Percentiles rank a stretch among this genome's conserved stretches.
Conservation (phyloP, 2,113 vertebrate genomes). For the Scatophagus argus region DNA sequence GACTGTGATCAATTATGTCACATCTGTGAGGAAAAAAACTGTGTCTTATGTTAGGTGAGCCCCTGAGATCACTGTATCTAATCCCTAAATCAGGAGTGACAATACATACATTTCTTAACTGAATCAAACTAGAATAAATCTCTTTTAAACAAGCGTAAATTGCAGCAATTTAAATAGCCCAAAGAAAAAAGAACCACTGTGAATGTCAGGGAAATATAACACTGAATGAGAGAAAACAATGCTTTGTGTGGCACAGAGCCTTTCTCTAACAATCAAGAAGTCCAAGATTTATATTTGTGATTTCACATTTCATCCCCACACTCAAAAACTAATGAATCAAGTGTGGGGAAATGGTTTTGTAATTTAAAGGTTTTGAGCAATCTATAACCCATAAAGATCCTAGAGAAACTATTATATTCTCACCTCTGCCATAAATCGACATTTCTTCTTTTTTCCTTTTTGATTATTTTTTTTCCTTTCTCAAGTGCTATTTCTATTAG, state of each 20-base stretch:
- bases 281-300: conserved; percentile 14
- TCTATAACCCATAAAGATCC: conserved; percentile 27
- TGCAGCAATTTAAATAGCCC: background rate
- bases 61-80: conserved; percentile 15
- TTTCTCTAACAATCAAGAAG: conserved; percentile 1
- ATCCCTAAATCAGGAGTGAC: conserved; percentile 14
- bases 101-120: conserved; percentile 4
- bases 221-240: conserved; percentile 16
- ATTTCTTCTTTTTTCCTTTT: conserved; percentile 13
- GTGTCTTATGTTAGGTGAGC: conserved; percentile 13
- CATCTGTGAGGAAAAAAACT: conserved; percentile 39
- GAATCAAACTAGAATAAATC: conserved; percentile 17
- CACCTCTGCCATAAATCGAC: conserved; percentile 11
- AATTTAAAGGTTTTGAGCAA: conserved; percentile 33
- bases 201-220: conserved; percentile 13
- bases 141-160: conserved; percentile 16
- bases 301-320: background rate
- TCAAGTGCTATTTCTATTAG: conserved; percentile 47
- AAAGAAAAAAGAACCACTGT: background rate
- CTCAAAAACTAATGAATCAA: conserved; percentile 17
- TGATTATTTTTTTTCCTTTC: conserved; percentile 22
- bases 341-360: conserved; percentile 15
- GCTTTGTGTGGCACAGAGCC: background rate
- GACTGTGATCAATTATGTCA: conserved; percentile 36
- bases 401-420: conserved; percentile 10